phyloP scores from a whole-genome alignment of 2,888 invertebrate genomes.

The Apotomis turbidana region DNA sequence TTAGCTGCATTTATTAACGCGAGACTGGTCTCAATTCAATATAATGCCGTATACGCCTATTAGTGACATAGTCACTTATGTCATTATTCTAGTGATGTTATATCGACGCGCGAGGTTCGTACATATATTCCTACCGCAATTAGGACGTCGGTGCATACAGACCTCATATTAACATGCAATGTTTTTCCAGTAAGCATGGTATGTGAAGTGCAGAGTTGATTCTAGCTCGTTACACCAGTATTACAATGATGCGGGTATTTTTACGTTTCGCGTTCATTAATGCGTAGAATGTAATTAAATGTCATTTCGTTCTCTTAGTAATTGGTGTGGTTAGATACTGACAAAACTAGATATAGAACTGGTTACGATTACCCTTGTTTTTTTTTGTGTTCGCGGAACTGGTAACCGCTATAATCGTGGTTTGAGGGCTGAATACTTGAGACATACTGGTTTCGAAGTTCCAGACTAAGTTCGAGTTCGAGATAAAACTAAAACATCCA shows the following conservation, averaged over 20 bases:
- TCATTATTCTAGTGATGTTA: background rate
- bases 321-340: constrained; percentile 15
- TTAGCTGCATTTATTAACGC: constrained; percentile 44
- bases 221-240: constrained; percentile 7
- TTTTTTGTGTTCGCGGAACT: background rate
- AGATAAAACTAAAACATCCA: no score
- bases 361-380: constrained; percentile 14
- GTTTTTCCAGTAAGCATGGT: constrained; percentile 9
- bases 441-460: no score
- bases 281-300: constrained; percentile 12
- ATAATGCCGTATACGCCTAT: background rate
- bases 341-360: background rate
- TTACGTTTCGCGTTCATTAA: background rate
- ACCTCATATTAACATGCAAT: background rate
- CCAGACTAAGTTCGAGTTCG: no score
- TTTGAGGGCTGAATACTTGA: no score
- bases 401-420: constrained; percentile 28
- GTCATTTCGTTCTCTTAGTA: constrained; percentile 2
- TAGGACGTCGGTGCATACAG: background rate
- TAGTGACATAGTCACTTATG: constrained; percentile 1
- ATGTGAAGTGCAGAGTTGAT: constrained; percentile 19
- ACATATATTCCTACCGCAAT: background rate
- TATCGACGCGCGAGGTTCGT: constrained; percentile 5
- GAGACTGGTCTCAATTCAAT: constrained; percentile 3
- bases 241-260: background rate